phyloP scores from a whole-genome alignment of 2,113 vertebrate species.

The Bambusicola thoracicus region DNA sequence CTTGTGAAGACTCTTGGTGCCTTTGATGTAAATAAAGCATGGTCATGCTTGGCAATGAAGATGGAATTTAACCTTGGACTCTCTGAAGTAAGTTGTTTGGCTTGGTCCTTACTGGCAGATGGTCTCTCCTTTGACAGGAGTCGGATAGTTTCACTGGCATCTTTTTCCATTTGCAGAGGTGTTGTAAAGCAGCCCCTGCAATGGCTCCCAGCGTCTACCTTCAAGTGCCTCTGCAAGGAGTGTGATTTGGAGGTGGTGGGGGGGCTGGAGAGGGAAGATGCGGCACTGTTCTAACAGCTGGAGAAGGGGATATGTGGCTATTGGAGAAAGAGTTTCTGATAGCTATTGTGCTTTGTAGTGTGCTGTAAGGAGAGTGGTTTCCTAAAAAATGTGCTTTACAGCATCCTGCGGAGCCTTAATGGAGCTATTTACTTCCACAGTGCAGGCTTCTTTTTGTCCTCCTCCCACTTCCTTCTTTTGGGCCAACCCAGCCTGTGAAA shows the following conservation, averaged over 20 bases:
- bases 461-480: background rate
- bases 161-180: background rate
- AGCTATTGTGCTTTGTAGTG: background rate
- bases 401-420: background rate
- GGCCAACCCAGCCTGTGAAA: background rate
- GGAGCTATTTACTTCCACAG: background rate
- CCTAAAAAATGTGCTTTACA: background rate
- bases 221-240: fast-evolving
- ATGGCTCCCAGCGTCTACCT: background rate
- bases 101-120: background rate
- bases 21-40: background rate
- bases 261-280: background rate
- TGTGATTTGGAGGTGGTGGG: background rate
- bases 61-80: background rate
- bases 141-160: background rate
- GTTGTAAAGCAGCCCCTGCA: background rate
- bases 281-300: background rate
- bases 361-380: background rate
- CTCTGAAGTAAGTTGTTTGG: background rate
- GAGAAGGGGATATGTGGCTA: background rate
- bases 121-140: background rate
- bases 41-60: background rate
- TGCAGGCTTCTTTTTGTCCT: background rate
- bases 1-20: background rate
- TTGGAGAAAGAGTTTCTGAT: background rate